Percentiles rank a stretch among this genome's conserved stretches.
These are phyloP conservation scores for Semaprochilodus insignis DNA, from an alignment of 2,797 vertebrate species.

Conservation along the genomic window DNA sequence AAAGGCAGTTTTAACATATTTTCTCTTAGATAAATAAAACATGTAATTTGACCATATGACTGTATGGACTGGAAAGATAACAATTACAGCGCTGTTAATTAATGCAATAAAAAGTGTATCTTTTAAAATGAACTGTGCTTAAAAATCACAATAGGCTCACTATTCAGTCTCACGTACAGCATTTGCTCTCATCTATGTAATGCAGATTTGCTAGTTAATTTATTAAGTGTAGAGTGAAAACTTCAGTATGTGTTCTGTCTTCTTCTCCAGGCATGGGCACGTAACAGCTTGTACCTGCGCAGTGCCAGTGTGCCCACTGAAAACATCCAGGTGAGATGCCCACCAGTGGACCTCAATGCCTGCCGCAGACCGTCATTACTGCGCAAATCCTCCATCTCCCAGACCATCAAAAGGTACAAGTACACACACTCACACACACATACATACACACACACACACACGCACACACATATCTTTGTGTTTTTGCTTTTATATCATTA, in stretches of 20 bases:
- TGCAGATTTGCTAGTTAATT: background rate
- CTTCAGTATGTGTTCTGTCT: background rate
- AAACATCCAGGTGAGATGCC: conserved; percentile 77
- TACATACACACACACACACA: no score
- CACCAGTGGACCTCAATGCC: conserved; percentile 73
- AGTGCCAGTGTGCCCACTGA: conserved; percentile 93
- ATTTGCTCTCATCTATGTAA: background rate
- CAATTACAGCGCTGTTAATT: no score
- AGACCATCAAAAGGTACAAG: conserved; percentile 91
- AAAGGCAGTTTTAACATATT: no score
- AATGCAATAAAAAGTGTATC: no score
- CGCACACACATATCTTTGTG: no score
- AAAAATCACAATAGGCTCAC: background rate
- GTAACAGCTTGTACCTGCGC: conserved; percentile 70
- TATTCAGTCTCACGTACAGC: background rate
- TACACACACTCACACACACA: background rate
- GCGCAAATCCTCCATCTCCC: conserved; percentile 88
- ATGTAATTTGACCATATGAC: no score
- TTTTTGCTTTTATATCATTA: no score
- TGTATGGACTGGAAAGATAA: no score
- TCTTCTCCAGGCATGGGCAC: conserved; percentile 32
- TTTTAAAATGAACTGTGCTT: no score
- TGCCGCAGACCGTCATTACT: conserved; percentile 83
- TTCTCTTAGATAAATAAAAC: no score
- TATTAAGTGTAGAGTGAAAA: background rate